Evolutionary conservation across 2,797 vertebrate species (phyloP), one percentile per base, ranked within the genome.

Genomic region (Thamnophis elegans): DNA sequence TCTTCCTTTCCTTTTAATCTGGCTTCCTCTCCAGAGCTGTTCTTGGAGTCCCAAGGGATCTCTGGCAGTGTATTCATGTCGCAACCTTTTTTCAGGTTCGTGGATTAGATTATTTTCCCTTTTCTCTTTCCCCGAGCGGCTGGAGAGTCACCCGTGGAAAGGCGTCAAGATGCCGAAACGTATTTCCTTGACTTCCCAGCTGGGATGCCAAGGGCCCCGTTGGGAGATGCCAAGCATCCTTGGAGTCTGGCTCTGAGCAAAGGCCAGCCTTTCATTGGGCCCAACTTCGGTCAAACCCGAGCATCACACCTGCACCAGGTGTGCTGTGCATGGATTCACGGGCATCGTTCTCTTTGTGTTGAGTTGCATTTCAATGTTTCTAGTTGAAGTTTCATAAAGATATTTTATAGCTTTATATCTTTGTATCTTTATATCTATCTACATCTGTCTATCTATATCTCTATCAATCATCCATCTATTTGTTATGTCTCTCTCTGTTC

Each of bases 161-260:
- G 92, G 93, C 94, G 94, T 96, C 95, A 93, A 95, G 94, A 94
- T 93, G 93, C 90, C 89, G 88, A 96, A 96, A 96, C 94, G 93
- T 94, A 95, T 96, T 95, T 96, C 92, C 90, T 47, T 96, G 95
- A 94, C 94, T 89, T 93, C 86, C 92, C 86, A 88, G 90, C 28
- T 89, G 93, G 95, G 90, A 93, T 90, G 92, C 58, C n/a, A 85
- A 60, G 89, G 95, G 94, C 95, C 94, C 93, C 59, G 55, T 0
- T 0, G 92, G 94, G 82, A 42, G 95, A 93, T 94, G 93, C 96
- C 95, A 95, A 92, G 93, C 94, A 93, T 92, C 87, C 95, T 94
- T 92, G 92, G 89, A 96, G 91, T 85, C 95, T 93, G 94, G 26
- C 92, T 90, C 58, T 92, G 93, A 93, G 90, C n/a, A 10, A 93